Evolutionary conservation across 2,888 invertebrate genomes (phyloP), one percentile per base, ranked within the genome.

Genomic region (Mellilla xanthometata): DNA sequence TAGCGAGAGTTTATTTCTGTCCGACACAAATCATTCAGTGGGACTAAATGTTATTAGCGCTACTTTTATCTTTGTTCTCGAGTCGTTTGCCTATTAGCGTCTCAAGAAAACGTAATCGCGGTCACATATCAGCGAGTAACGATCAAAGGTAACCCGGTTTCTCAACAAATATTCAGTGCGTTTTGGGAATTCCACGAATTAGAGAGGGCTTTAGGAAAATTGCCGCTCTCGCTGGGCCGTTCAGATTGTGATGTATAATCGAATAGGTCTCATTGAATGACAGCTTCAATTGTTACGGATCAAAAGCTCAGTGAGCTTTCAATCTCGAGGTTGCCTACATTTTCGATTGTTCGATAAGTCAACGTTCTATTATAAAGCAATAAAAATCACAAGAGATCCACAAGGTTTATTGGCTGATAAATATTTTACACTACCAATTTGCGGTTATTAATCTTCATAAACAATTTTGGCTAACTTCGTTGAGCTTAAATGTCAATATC

Each of bases 1-100:
- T 49, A 35, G 45, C 12, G 51, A 40, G 52, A 41, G 15, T 56
- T 53, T 54, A 59, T 53, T 54, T 53, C 32, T 32, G 52, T 47
- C 51, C 44, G 54, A 40, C 49, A 54, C 52, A 39, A 52, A 50
- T 47, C 47, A 50, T 45, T 52, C 32, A 47, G 52, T 43, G 45
- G 24, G 44, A 33, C 22, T 43, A 46, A 47, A 43, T 38, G 39
- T 44, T 44, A 38, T 43, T 36, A 36, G 40, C 35, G 35, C 30
- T 40, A 36, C 39, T 44, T 36, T 40, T 38, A 48, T 42, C 28
- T 27, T 9, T 29, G 41, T 38, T 41, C 41, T 41, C 30, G 26
- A 38, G 12, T 33, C 12, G 47, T 48, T 33, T 33, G 38, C 32
- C 32, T 46, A 26, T 42, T 48, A 36, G 8, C 32, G 32, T 32